Evolutionary conservation across 2,888 invertebrate genomes (phyloP).

Genomic region (Drosophila gaucha): DNA sequence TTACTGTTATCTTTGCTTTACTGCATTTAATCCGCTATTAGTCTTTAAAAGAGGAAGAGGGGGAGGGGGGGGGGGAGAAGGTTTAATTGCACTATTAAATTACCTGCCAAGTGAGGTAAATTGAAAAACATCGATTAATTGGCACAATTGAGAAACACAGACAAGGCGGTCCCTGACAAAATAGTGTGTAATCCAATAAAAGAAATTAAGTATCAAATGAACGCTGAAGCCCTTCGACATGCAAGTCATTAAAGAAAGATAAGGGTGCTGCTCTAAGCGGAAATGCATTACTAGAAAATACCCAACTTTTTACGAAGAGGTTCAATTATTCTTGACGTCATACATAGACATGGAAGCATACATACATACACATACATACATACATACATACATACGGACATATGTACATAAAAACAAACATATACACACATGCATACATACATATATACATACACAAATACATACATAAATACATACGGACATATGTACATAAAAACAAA

Average conservation of each 20-base stretch:
- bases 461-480: too few relatives aligned
- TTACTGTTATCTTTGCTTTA: constrained; percentile 10
- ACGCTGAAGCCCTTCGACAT: constrained; percentile 61
- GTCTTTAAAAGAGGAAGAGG: constrained; percentile 25
- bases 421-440: too few relatives aligned
- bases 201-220: constrained; percentile 73
- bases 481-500: too few relatives aligned
- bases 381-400: too few relatives aligned
- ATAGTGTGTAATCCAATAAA: constrained; percentile 73
- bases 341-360: too few relatives aligned
- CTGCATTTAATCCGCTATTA: constrained; percentile 59
- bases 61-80: constrained; percentile 15
- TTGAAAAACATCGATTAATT: constrained; percentile 7
- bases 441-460: too few relatives aligned
- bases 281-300: too few relatives aligned
- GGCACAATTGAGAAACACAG: constrained; percentile 18
- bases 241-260: constrained; percentile 2
- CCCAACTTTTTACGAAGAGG: too few relatives aligned
- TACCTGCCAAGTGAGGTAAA: constrained; percentile 34
- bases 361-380: too few relatives aligned
- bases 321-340: too few relatives aligned
- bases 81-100: constrained; percentile 61
- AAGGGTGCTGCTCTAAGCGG: too few relatives aligned
- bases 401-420: too few relatives aligned
- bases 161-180: constrained; percentile 21